Evolutionary conservation across 2,113 vertebrate genomes (phyloP), one percentile per base, ranked within the genome.

Genomic region (Xiphophorus hellerii): DNA sequence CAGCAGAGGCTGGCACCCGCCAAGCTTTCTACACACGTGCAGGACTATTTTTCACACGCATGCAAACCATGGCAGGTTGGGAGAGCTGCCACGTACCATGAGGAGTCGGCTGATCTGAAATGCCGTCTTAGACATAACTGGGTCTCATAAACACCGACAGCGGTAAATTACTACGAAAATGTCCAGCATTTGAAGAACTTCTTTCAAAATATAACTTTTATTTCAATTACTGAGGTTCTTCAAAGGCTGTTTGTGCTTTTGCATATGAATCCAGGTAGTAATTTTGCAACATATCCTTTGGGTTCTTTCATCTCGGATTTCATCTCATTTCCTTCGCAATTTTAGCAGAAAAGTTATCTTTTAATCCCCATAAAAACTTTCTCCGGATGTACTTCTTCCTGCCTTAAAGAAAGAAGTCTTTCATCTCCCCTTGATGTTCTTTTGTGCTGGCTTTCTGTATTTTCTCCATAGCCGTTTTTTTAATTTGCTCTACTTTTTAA

Each of bases 1-100:
- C 80, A 88, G 74, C 61, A 13, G 39, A 82, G 78, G 71, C 73
- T 75, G 76, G 88, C 83, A 76, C 70, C 80, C 73, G 76, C 51
- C 71, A 69, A 33, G 51, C 71, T 62, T 1, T 39, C 54, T 71
- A 62, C 71, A 75, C 58, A 67, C 15, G 30, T 37, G 66, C 69
- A 28, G 11, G 39, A 48, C 63, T 42, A 75, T 62, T 14, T 30
- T 27, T 27, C 51, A 72, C 37, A 74, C 48, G 67, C 29, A 54
- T 39, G 80, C 62, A 75, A 51, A 69, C 22, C 13, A 51, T 28
- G 22, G 54, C 61, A 73, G 51, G 48, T 76, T 61, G 29, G 78
- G 63, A 77, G 74, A 54, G 39, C 68, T 81, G 84, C 82, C 77
- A 82, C 71, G 60, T 71, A 72, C 68, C 75, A 62, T 35, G 69